Percentiles rank a stretch among this genome's conserved stretches.
These are phyloP conservation scores for Zaprionus inermis DNA, from an alignment of 1,140 invertebrate genomes.

Conservation along the genomic window DNA sequence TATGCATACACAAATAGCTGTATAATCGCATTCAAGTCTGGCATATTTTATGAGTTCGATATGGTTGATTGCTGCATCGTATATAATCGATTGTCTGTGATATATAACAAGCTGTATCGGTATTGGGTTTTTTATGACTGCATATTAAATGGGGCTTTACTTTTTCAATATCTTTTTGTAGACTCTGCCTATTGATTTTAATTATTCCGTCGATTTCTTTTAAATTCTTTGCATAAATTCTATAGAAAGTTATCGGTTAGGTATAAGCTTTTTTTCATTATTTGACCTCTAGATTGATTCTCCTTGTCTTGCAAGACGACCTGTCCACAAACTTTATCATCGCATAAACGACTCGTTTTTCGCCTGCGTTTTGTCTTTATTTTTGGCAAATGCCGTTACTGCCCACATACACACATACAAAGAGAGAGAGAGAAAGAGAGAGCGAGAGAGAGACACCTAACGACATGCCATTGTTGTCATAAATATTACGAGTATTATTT, in stretches of 20 bases:
- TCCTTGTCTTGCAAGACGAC: no score
- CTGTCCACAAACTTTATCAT: not conserved
- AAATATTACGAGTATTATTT: conserved; percentile 53
- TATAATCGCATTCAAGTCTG: not conserved
- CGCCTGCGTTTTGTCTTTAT: conserved; percentile 23
- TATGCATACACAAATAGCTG: not conserved
- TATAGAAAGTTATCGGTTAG: no score
- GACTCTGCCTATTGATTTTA: no score
- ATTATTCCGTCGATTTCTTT: no score
- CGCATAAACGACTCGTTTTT: conserved; percentile 32
- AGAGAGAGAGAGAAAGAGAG: conserved; percentile 8
- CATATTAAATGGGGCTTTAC: not conserved
- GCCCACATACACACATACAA: conserved; percentile 31
- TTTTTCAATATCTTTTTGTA: no score
- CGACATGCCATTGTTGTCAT: conserved; percentile 31
- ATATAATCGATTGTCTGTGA: not conserved
- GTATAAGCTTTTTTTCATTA: no score
- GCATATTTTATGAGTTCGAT: conserved; percentile 6
- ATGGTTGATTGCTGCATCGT: not conserved
- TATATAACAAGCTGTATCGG: not conserved
- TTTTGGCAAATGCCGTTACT: conserved; percentile 48
- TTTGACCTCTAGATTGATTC: not conserved
- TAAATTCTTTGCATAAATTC: no score
- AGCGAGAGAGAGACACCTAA: conserved; percentile 12
- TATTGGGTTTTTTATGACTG: not conserved